Evolutionary conservation across 2,113 vertebrate genomes (phyloP).

Genomic region (Eurystomus gularis): DNA sequence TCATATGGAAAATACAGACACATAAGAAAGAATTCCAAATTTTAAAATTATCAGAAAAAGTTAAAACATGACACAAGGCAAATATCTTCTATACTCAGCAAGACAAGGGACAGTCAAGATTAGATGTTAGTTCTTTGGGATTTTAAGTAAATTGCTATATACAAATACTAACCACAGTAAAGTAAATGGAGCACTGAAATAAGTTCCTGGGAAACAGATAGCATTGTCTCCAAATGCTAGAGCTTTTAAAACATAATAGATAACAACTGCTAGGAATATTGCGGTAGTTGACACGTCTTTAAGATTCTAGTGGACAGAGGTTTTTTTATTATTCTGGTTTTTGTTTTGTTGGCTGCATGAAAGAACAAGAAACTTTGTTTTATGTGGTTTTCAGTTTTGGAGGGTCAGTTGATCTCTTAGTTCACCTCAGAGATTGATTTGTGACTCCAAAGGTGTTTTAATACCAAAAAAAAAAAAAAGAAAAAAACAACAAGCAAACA

Average conservation of each 20-base stretch:
- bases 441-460: background rate
- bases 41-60: background rate
- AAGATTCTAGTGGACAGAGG: accelerated
- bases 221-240: background rate
- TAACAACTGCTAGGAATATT: background rate
- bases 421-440: background rate
- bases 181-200: background rate
- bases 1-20: background rate
- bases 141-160: background rate
- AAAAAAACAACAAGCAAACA: background rate
- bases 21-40: background rate
- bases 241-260: background rate
- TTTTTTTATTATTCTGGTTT: background rate
- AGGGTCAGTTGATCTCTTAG: background rate
- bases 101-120: background rate
- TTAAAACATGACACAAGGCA: background rate
- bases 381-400: background rate
- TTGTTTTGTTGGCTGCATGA: background rate
- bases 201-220: background rate
- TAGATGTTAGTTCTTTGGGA: background rate
- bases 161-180: background rate
- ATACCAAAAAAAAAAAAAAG: too few species aligned
- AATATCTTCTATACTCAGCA: background rate
- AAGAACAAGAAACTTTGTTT: background rate
- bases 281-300: background rate